These are phyloP conservation scores for Hypsopygia costalis DNA, from an alignment of 2,888 invertebrate species.

Conservation along the genomic window DNA sequence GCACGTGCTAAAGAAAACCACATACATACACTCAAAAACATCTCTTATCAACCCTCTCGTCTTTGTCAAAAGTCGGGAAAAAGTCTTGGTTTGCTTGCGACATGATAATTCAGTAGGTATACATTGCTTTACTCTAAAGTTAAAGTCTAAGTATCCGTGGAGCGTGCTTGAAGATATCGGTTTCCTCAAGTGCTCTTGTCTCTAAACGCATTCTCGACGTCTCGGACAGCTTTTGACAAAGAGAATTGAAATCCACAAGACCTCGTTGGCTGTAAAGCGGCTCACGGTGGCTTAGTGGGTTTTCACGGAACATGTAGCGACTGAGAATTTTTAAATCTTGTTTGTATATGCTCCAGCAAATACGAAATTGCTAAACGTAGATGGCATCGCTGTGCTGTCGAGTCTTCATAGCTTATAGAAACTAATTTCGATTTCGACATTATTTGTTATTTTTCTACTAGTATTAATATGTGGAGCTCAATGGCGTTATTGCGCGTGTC, in stretches of 20 bases:
- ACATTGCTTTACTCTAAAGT: constrained; percentile 2
- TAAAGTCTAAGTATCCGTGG: neutral
- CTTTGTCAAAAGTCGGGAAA: too few species aligned
- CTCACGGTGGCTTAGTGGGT: constrained; percentile 41
- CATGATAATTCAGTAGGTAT: neutral
- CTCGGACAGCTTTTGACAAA: constrained; percentile 49
- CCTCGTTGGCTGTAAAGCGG: constrained; percentile 44
- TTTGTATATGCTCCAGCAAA: neutral
- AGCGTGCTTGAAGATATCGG: constrained; percentile 43
- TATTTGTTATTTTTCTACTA: too few species aligned
- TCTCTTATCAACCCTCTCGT: too few species aligned
- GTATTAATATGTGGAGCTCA: too few species aligned
- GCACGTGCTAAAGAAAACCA: too few species aligned
- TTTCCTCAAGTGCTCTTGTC: constrained; percentile 45
- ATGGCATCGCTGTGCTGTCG: too few species aligned
- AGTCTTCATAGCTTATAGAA: too few species aligned
- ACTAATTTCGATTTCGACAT: too few species aligned
- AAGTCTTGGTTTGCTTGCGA: too few species aligned
- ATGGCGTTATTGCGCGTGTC: too few species aligned
- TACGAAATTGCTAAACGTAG: constrained; percentile 7
- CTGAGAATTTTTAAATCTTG: neutral
- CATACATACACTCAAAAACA: too few species aligned
- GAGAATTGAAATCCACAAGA: constrained; percentile 59
- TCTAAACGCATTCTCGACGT: constrained; percentile 49
- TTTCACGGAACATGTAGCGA: neutral